A percentile compares a stretch with the other conserved stretches of the same genome.
phyloP scores from a whole-genome alignment of 1,140 invertebrate genomes.

The Drosophila rhopaloa region DNA sequence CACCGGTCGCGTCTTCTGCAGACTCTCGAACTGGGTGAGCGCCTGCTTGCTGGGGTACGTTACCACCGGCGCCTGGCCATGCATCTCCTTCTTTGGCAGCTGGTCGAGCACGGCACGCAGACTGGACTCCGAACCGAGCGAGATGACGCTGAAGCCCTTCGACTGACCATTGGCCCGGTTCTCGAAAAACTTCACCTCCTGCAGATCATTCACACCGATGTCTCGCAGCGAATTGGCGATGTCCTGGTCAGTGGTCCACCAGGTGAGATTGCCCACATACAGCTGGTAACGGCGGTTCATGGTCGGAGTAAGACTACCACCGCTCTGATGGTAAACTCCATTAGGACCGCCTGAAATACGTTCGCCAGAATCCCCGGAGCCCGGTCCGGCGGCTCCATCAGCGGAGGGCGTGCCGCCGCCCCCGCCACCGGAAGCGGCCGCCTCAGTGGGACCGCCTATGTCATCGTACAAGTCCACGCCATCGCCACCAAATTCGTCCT shows the following conservation, averaged over 20 bases:
- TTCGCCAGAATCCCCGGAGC: conserved; percentile 54
- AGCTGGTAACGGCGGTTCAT: conserved; percentile 93
- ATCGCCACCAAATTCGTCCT: conserved; percentile 94
- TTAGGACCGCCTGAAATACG: conserved; percentile 84
- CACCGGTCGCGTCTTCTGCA: conserved; percentile 94
- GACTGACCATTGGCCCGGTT: conserved; percentile 99
- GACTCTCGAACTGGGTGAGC: conserved; percentile 92
- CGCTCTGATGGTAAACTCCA: conserved; percentile 88
- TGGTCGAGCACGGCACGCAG: conserved; percentile 96
- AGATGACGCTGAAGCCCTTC: conserved; percentile 98
- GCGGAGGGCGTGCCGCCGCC: conserved; percentile 84
- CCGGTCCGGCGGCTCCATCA: conserved; percentile 59
- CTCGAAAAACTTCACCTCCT: conserved; percentile 99
- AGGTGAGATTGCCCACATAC: conserved; percentile 97
- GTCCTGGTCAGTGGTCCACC: conserved; percentile 99
- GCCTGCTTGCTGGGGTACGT: conserved; percentile 97
- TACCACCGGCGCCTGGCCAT: conserved; percentile 97
- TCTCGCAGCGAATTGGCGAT: conserved; percentile 94
- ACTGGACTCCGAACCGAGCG: conserved; percentile 96
- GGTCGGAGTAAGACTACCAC: conserved; percentile 89
- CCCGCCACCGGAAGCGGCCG: conserved; percentile 85
- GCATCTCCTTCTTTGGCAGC: conserved; percentile 96
- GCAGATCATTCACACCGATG: conserved; percentile 96
- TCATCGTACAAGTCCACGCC: conserved; percentile 98
- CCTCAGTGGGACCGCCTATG: conserved; percentile 91